Conservation (phyloP, 2,888 invertebrate genomes). For the Acanthoscelides obtectus region DNA sequence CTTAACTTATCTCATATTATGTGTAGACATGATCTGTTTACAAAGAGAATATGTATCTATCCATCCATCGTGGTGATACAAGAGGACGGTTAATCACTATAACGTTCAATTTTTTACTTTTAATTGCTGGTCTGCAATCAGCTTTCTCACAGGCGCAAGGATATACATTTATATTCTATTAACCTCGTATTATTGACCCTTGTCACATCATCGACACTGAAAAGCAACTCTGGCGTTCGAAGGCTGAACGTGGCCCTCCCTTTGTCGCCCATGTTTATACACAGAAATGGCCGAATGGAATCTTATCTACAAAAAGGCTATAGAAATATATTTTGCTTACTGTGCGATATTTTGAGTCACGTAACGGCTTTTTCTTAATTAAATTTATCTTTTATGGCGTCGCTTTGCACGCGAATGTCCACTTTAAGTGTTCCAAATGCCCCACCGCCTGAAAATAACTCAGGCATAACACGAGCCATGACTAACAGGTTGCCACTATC, state of each 20-base stretch:
- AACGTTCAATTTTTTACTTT: too few species aligned
- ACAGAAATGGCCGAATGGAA: not conserved
- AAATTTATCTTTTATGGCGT: constrained; percentile 31
- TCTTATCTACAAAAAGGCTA: constrained; percentile 20
- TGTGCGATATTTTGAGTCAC: constrained; percentile 28
- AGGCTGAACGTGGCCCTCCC: not conserved
- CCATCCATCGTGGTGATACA: too few species aligned
- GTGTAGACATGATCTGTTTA: too few species aligned
- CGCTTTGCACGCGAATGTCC: constrained; percentile 30
- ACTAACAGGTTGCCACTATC: not conserved
- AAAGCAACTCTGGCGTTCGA: not conserved
- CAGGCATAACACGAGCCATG: not conserved
- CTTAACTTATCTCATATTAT: too few species aligned
- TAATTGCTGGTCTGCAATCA: too few species aligned
- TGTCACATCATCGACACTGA: not conserved
- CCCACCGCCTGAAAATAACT: not conserved
- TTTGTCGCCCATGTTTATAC: constrained; percentile 4
- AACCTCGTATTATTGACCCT: too few species aligned
- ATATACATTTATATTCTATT: too few species aligned
- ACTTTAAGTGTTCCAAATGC: constrained; percentile 14
- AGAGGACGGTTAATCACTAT: too few species aligned
- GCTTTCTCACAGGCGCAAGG: too few species aligned
- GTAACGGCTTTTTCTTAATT: constrained; percentile 31
- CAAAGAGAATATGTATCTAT: too few species aligned
- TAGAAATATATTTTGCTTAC: constrained; percentile 25